Evolutionary conservation across 2,113 vertebrate genomes (phyloP), one percentile per base, ranked within the genome.

Genomic region (Rhea pennata): DNA sequence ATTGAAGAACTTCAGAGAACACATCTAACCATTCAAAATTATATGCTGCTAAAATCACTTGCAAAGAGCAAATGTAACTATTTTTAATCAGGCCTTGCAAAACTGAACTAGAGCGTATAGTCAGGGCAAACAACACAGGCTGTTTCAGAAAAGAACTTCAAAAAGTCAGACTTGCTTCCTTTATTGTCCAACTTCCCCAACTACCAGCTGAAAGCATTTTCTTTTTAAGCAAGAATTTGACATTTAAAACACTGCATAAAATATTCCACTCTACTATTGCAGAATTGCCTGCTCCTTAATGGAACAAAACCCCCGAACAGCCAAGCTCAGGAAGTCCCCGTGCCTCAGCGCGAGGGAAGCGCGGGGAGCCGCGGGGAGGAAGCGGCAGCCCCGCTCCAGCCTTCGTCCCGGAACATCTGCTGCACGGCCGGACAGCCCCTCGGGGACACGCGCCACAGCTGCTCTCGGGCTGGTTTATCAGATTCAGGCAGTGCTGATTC

Each of bases 401-500:
- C 40, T 70, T 73, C n/a, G 53, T 59, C 80, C 78, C 80, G 79
- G 44, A 86, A 84, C 33, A 86, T 80, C 83, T 94, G 79, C 61
- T 54, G 29, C 2, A 10, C 56, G 36, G 65, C 80, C 62, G 46
- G 40, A 73, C 8, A 3, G 66, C 78, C 61, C 33, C 9, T 62
- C 67, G 16, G 33, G 10, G 20, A 66, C 50, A 66, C 36, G 33
- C 48, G 16, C 56, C 42, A 69, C 87, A 95, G 86, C 89, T 72
- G 73, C 58, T 61, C 51, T 69, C 80, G 78, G 16, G 56, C 27
- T 56, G 46, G 16, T 46, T 81, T 11, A 90, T 23, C 69, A 83
- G 86, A 91, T 54, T 77, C 76, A 87, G 72, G 76, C 92, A 88
- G 26, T 64, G 73, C 56, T 92, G 86, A 92, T 91, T 94, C 92